Percentiles rank a stretch among this genome's conserved stretches.
phyloP scores from a whole-genome alignment of 2,888 invertebrate genomes.

The Cerastoderma edule region DNA sequence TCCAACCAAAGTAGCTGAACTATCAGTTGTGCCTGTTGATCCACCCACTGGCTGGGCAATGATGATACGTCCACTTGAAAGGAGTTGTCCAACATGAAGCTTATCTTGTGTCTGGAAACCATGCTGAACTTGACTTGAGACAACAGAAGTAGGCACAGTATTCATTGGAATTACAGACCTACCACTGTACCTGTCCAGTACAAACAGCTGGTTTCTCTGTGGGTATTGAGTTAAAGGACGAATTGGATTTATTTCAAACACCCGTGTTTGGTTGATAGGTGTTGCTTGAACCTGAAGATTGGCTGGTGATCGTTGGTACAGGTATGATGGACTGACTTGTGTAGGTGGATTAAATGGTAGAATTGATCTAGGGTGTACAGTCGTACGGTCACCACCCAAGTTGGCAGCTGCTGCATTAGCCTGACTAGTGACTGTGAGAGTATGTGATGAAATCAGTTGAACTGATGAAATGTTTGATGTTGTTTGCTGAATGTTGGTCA shows the following conservation, averaged over 20 bases:
- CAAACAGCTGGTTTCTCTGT: not conserved
- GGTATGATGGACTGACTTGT: not conserved
- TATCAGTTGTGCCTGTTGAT: not conserved
- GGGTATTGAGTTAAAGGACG: conserved; percentile 3
- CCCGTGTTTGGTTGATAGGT: not conserved
- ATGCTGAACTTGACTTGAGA: not conserved
- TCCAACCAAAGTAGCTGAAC: conserved; percentile 4
- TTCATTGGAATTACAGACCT: conserved; percentile 16
- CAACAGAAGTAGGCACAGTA: not conserved
- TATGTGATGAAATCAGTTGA: too few relatives aligned
- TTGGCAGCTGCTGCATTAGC: too few relatives aligned
- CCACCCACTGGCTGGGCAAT: conserved; percentile 5
- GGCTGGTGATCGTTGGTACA: conserved; percentile 10
- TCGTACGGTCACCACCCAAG: too few relatives aligned
- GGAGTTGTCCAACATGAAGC: conserved; percentile 11
- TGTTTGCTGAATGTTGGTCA: not conserved
- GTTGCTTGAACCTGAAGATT: conserved; percentile 2
- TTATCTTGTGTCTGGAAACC: conserved; percentile 1
- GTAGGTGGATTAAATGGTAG: not conserved
- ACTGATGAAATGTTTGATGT: conserved; percentile 10
- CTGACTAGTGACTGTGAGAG: too few relatives aligned
- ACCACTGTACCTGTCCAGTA: not conserved
- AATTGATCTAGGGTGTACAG: conserved; percentile 1
- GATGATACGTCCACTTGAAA: conserved; percentile 10
- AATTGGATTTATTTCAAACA: conserved; percentile 16